phyloP scores from a whole-genome alignment of 2,113 vertebrate genomes.

The Ceuthmochares aereus region DNA sequence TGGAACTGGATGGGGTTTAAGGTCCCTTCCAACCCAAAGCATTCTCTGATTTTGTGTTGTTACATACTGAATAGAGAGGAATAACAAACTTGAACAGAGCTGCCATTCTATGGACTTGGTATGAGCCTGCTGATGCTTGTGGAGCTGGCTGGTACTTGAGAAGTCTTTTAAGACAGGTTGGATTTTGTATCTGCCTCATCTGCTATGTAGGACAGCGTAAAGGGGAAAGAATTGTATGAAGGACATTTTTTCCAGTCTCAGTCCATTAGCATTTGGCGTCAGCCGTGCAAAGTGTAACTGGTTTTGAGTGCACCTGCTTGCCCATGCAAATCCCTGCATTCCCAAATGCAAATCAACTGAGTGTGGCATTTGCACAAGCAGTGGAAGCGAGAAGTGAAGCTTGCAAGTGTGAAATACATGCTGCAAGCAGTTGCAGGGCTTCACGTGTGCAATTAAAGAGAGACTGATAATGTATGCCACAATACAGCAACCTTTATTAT shows the following conservation, averaged over 20 bases:
- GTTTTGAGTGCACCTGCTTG: neutral
- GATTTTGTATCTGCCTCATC: neutral
- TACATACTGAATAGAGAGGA: neutral
- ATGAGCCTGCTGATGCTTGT: neutral
- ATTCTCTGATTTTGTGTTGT: too few species aligned
- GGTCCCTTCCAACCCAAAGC: too few species aligned
- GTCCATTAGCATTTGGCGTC: neutral
- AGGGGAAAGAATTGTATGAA: neutral
- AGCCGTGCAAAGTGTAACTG: neutral
- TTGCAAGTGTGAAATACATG: neutral
- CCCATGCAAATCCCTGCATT: neutral
- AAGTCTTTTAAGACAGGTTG: neutral
- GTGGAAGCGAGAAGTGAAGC: neutral
- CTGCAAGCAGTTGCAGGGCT: neutral
- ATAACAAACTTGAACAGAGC: neutral
- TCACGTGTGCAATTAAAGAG: neutral
- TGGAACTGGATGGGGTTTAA: too few species aligned
- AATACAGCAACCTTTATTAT: neutral
- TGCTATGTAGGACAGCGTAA: neutral
- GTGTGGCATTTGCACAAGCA: neutral
- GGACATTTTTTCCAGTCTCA: neutral
- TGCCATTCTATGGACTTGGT: neutral
- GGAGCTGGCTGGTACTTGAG: neutral
- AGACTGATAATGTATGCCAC: neutral
- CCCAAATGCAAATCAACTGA: neutral